Base-by-base conservation (phyloP, 2,888 invertebrate species). In the Diabrotica balteata region DNA sequence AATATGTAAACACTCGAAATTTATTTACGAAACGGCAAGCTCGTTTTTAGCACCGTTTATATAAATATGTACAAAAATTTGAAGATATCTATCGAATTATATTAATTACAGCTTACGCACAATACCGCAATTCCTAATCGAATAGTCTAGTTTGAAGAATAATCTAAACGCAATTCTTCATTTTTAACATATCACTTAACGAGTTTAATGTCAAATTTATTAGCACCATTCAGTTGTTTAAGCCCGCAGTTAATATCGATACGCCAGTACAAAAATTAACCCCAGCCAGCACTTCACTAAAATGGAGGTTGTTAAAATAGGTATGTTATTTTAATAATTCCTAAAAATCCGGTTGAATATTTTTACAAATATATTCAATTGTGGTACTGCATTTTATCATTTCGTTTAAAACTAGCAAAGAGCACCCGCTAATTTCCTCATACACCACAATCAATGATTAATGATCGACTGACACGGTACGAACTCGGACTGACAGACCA, bases 391-490 rank as follows among this genome's bases (percentile, higher is more conserved):
- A 77, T 76, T 71, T 76, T 73, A 60, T 63, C 66, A 63, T 62
- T 52, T 67, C 64, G 69, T 70, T 70, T 66, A 72, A 67, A 69
- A 73, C 73, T 74, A 75, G 72, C 70, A 74, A 70, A 46, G 58
- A 50, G 22, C 50, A 63, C 44, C 58, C 57, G 64, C 52, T 63
- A 67, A 70, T 65, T 63, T 32, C 71, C 73, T 68, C 55, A 66
- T 74, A 67, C 69, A 68, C 72, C 67, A 74, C 76, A 81, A 82
- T 83, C 82, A 81, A 82, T 82, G 82, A 82, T 82, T 82, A 81
- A 82, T 82, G 79, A 81, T 81, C 80, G 79, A 77, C 75, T 76
- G 72, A 72, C 73, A 57, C 55, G 43, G 45, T 45, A 57, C 45
- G 55, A 17, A 45, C 55, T 57, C 17, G 53, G 42, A 54, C 75